A percentile compares a stretch with the other conserved stretches of the same genome.
Conservation (phyloP, 2,113 vertebrate species). For the Pituophis catenifer region DNA sequence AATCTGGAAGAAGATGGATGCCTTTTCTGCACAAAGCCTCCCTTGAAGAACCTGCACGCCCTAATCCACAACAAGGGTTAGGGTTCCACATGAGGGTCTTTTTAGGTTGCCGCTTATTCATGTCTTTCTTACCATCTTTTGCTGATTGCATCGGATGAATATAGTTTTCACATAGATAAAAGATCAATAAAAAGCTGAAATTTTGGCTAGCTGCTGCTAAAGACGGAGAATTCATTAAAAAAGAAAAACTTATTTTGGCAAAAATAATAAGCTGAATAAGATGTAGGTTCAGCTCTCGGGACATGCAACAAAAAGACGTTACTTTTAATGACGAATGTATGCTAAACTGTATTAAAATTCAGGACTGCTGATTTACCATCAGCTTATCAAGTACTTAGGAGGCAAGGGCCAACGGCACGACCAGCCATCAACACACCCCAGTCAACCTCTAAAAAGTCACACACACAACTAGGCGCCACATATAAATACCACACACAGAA, state of each 20-base stretch:
- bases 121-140: background rate
- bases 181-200: slow-evolving; percentile 11
- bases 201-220: slow-evolving; percentile 33
- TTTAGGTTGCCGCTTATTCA: background rate
- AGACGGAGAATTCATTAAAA: slow-evolving; percentile 26
- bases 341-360: background rate
- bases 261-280: slow-evolving; percentile 15
- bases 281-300: background rate
- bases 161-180: background rate
- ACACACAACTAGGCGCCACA: background rate
- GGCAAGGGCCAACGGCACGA: background rate
- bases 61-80: background rate
- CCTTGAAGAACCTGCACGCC: background rate
- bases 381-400: background rate
- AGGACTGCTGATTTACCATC: background rate
- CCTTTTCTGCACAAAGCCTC: background rate
- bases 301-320: background rate
- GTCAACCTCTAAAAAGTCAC: background rate
- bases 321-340: background rate
- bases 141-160: background rate
- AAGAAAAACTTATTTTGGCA: background rate
- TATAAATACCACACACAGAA: background rate
- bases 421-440: background rate
- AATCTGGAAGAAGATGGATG: background rate
- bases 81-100: background rate